A percentile compares a stretch with the other conserved stretches of the same genome.
Evolutionary conservation across 2,113 vertebrate genomes (phyloP).

Genomic region (Scophthalmus maximus): DNA sequence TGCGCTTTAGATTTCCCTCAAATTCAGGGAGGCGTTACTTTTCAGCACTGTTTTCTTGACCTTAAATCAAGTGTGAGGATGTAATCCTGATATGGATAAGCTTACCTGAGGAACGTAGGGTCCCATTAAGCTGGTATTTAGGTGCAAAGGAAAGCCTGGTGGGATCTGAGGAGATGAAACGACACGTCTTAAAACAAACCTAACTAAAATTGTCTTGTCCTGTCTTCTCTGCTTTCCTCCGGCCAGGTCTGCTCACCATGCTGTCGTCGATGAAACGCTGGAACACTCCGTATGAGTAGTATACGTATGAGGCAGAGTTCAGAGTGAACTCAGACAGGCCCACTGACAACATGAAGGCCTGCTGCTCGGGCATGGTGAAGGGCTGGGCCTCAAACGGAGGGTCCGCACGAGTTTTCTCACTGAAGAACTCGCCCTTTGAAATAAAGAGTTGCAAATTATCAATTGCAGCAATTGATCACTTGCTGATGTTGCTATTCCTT

Average conservation of each 20-base stretch:
- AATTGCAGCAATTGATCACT: neutral
- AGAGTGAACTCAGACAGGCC: slow-evolving; percentile 79
- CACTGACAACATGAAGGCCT: slow-evolving; percentile 72
- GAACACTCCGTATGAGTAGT: slow-evolving; percentile 60
- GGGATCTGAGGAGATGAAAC: slow-evolving; percentile 70
- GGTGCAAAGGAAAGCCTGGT: slow-evolving; percentile 44
- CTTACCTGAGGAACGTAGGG: slow-evolving; percentile 77
- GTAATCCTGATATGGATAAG: neutral
- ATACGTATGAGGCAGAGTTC: slow-evolving; percentile 78
- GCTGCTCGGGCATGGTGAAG: slow-evolving; percentile 57
- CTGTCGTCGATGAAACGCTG: slow-evolving; percentile 70
- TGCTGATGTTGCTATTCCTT: neutral
- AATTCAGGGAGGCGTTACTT: too few relatives aligned
- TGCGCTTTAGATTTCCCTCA: too few relatives aligned
- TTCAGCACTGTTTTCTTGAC: neutral
- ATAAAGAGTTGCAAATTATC: neutral
- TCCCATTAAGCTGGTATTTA: slow-evolving; percentile 80
- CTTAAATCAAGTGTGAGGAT: too few relatives aligned
- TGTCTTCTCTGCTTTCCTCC: neutral
- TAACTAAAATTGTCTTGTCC: neutral
- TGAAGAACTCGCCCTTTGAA: slow-evolving; percentile 78
- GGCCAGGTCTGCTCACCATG: slow-evolving; percentile 68
- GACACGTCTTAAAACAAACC: neutral
- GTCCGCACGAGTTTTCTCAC: slow-evolving; percentile 31
- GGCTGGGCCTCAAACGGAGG: slow-evolving; percentile 74